Base-by-base conservation (phyloP, 2,113 vertebrate genomes). In the Athene cunicularia region DNA sequence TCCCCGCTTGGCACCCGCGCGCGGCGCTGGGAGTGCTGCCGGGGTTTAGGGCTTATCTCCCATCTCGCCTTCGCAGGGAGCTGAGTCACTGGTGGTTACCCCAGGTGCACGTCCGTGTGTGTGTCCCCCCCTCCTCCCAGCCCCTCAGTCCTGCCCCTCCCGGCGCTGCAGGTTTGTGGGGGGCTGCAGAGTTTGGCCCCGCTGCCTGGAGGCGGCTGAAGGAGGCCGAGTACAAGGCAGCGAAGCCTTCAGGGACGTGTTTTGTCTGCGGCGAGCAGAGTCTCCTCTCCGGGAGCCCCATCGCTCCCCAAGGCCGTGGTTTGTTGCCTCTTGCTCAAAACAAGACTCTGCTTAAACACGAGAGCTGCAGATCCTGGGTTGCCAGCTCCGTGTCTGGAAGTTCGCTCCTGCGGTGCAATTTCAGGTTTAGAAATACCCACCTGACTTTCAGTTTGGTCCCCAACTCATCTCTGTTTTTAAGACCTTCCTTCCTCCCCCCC, bases 381-480 rank as follows among this genome's bases (percentile, higher is more conserved):
- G 14, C 39, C 50, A 28, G 24, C 71, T 55, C 73, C 3, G 0
- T 2, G 9, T 4, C 45, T 71, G 62, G 33, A 15, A 14, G 3
- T 23, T 13, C 4, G n/a, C 35, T 79, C 75, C 75, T 8, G 18
- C 0, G 0, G 18, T 11, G 80, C 6, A 9, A 28, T 73, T 79
- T 47, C 45, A 33, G 58, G 12, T 9, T 59, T 16, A 35, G 66
- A n/a, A 76, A 13, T 3, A 3, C 43, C 66, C 72, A 4, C 37
- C n/a, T 19, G 56, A 4, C 24, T 33, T 27, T 3, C 7, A 23
- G 27, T 45, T 35, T 12, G 52, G 8, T 45, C 62, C 53, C 71
- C 55, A 18, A 2, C 3, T 63, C 17, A 3, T 7, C 13, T 35
- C 59, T 9, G 2, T 15, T 0, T 50, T 64, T 6, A 8, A 37